Evolutionary conservation across 2,797 vertebrate genomes (phyloP).

Genomic region (Danio albolineatus): DNA sequence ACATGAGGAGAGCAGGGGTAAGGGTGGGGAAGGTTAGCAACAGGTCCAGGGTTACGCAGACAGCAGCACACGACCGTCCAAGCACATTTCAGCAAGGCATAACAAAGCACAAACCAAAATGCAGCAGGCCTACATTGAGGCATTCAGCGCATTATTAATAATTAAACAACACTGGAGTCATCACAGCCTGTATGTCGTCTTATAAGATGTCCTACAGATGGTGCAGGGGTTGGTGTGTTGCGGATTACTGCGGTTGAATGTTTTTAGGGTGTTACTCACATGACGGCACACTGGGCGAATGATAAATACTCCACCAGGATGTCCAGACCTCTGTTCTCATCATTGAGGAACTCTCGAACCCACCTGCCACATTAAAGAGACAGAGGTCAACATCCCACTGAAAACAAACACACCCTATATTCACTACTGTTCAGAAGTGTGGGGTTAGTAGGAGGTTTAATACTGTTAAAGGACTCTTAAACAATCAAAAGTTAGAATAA

Average conservation of each 20-base stretch:
- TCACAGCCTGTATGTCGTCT: neutral
- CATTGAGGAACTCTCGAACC: constrained; percentile 97
- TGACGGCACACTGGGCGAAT: constrained; percentile 94
- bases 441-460: neutral
- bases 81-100: constrained; percentile 60
- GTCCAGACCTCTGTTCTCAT: constrained; percentile 95
- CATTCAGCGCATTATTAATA: constrained; percentile 60
- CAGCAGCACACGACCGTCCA: constrained; percentile 57
- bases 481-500: neutral
- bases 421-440: too few relatives aligned
- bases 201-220: constrained; percentile 1
- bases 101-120: constrained; percentile 68
- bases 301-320: constrained; percentile 97
- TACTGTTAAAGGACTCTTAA: neutral
- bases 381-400: constrained; percentile 36
- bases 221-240: neutral
- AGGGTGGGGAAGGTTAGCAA: constrained; percentile 64
- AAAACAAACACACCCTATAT: constrained; percentile 56
- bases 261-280: constrained; percentile 83
- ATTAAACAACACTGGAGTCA: constrained; percentile 4
- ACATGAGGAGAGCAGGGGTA: constrained; percentile 67
- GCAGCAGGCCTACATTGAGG: constrained; percentile 41
- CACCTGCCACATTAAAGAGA: constrained; percentile 80
- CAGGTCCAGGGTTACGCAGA: constrained; percentile 67
- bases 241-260: constrained; percentile 16